These are phyloP conservation scores for Syrphus vitripennis DNA, from an alignment of 2,888 invertebrate genomes.

Conservation along the genomic window DNA sequence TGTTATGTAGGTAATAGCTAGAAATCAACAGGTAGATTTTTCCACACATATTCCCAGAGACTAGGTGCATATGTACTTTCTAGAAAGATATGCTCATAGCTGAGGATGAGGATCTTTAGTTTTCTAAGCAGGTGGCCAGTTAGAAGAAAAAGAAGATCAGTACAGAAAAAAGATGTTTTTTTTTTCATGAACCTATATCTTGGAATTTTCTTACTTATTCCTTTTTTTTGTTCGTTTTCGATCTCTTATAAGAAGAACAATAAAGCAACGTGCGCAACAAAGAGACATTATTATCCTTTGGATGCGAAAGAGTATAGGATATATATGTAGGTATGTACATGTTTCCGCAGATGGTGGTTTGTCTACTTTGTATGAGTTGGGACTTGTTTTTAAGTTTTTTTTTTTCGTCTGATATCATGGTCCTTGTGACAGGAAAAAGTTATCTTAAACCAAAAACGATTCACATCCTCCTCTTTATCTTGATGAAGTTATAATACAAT, in stretches of 20 bases:
- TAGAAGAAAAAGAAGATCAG: not conserved
- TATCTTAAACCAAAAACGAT: slow-evolving; percentile 38
- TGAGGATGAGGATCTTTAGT: slow-evolving; percentile 5
- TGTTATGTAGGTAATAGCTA: not conserved
- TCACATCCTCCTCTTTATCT: slow-evolving; percentile 25
- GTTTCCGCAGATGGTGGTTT: slow-evolving; percentile 66
- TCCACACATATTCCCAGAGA: not conserved
- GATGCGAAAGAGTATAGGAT: not conserved
- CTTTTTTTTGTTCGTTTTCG: not conserved
- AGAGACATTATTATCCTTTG: slow-evolving; percentile 21
- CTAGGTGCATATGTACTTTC: not conserved
- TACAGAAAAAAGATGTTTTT: slow-evolving; percentile 10
- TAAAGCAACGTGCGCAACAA: slow-evolving; percentile 29
- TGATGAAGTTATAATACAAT: slow-evolving; percentile 4
- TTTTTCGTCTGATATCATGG: not conserved
- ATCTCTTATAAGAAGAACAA: slow-evolving; percentile 16
- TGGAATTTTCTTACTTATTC: slow-evolving; percentile 43
- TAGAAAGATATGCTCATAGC: not conserved
- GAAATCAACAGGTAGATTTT: slow-evolving; percentile 35
- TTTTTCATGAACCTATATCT: not conserved
- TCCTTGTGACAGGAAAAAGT: slow-evolving; percentile 39
- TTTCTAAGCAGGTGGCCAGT: slow-evolving; percentile 48
- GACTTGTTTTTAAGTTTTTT: slow-evolving; percentile 22
- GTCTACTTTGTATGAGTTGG: slow-evolving; percentile 53
- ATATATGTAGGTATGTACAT: slow-evolving; percentile 30